Evolutionary conservation across 2,888 invertebrate genomes (phyloP), one percentile per base, ranked within the genome.

Genomic region (Eupithecia exiguata): DNA sequence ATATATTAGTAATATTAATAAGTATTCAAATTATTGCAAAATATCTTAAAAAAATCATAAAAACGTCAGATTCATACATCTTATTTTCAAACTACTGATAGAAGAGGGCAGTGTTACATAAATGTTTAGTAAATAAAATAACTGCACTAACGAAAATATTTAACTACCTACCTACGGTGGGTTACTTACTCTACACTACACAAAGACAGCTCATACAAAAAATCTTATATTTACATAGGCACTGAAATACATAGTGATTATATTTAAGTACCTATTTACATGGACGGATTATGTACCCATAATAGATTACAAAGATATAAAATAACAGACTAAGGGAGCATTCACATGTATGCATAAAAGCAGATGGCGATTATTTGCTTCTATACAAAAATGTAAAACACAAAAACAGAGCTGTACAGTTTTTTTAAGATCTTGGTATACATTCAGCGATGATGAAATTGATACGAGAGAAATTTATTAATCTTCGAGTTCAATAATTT

Each of bases 141-240:
- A 53, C 3, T 21, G 49, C n/a, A 21, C 49, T 49, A n/a, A 7
- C 21, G 9, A 53, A 38, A 21, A 38, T 4, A 21, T 38, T 38
- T 38, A n/a, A 36, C 65, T 65, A 65, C 38, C 65, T 65, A 69
- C 70, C 75, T 78, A 77, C 77, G 75, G 77, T 79, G 78, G 79
- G 78, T 76, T 75, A 71, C 38, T 49, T 40, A 67, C 25, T 72
- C 35, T 58, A 61, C 30, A 30, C 30, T 30, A 3, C 30, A n/a
- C n/a, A n/a, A n/a, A n/a, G 30, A 30, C 35, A 43, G 21, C 35
- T 46, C 61, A 43, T 43, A 46, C 18, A 35, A 1, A 40, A n/a
- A 46, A 70, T 38, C 71, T 71, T 67, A 68, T 78, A 74, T 79
- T 72, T 77, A 79, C 74, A 78, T 75, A 79, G 71, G 73, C 74